Evolutionary conservation across 37 sponge, comb jelly and placozoan species (phyloP), one percentile per base, ranked within the genome.

Genomic region (Spongia lamella): DNA sequence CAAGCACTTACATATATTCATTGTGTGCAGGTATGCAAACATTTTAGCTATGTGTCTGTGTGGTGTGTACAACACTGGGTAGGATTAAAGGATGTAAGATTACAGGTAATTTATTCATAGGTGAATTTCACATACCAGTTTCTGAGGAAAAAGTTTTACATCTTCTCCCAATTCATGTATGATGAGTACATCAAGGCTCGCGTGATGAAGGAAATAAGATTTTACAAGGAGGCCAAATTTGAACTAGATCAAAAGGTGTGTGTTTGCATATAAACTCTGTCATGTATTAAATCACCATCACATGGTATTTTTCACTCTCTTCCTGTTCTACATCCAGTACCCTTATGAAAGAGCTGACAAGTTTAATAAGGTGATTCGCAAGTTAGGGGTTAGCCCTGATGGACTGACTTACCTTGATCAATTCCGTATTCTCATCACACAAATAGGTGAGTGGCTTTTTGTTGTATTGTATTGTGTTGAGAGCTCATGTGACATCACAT

Each of bases 171-270:
- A 79, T 97, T 97, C 67, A 89, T 97, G 76, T 92, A 87, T 55
- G 98, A 97, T 85, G 98, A 97, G 81, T 92, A 97, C 82, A 97
- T 97, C 70, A 94, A 97, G 47, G 95, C 94, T 36, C 63, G 91
- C 17, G 75, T 97, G 29, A 69, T 94, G 7, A 97, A 97, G 88
- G 97, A 96, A 72, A 87, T 90, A 15, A 56, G 97, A 33, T 93
- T 74, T 67, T 96, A 84, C 66, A 85, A 80, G 47, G 97, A 96
- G 54, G 66, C 79, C 51, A 89, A 90, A 47, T 81, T 75, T 55
- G 86, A 90, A 33, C 66, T 96, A 3, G 89, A 93, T 22, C 91
- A 93, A 63, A 81, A 34, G 74, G 92, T 90, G 40, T 68, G 57
- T 51, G 56, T 17, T 59, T 30, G 3, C 53, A n/a, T 9, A 54